Evolutionary conservation across 2,888 invertebrate genomes (phyloP), one percentile per base, ranked within the genome.

Genomic region (Alitta virens): DNA sequence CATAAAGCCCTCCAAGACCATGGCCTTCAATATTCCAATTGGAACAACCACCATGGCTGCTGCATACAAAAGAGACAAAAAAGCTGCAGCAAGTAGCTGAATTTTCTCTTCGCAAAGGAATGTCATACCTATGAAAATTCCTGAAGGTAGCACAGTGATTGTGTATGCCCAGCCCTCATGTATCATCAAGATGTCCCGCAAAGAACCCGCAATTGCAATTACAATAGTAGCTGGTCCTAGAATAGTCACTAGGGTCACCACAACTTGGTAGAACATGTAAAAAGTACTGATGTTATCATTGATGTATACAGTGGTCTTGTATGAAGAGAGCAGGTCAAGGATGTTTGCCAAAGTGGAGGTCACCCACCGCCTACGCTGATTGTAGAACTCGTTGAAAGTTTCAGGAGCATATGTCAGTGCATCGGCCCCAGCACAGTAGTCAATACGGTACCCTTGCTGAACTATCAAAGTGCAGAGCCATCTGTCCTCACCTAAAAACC

Each of bases 351-450:
- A 91, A 51, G 97, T 98, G 0, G 97, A 98, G 5, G 97, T 97
- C 66, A 94, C 95, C 98, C 98, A 98, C 71, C 98, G 88, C 78
- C 97, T 90, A 66, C 98, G 89, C 83, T 97, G 97, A 78, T 96
- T 97, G 85, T 94, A 98, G 83, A 98, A 98, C 63, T 74, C 74
- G 46, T 72, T 63, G 66, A 75, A 76, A 16, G 68, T 49, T 56
- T 98, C 97, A 0, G 98, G 97, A 52, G 94, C 94, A 76, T 96
- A 97, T 1, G 98, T 98, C 84, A 95, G 94, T 25, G 97, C 97
- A 79, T 98, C 98, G 1, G 95, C 94, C n/a, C 97, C 98, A 78
- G 98, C 98, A 70, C 95, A 95, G 79, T 98, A 98, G 83, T 98
- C 98, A 0, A 95, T 49, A 9, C 97, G 89, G 83, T 98, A 98